Base-by-base conservation (phyloP, 2,113 vertebrate species). In the Rhineura floridana region DNA sequence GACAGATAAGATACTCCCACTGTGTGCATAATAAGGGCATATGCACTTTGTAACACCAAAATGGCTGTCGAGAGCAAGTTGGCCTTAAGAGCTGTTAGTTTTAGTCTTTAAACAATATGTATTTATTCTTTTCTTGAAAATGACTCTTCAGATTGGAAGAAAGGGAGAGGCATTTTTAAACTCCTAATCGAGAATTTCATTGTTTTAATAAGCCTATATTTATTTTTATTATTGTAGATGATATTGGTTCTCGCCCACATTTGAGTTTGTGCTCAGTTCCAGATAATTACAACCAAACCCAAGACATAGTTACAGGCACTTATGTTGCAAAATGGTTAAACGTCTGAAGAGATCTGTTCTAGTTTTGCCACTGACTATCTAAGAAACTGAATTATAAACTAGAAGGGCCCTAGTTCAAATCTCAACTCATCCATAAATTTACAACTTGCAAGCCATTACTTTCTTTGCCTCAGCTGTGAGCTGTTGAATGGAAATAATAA, bases 1-100 rank as follows among this genome's bases (percentile, higher is more conserved):
- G n/a, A 81, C 70, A 89, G 92, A 90, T 90, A 92, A 92, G 93
- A 94, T 93, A 83, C 59, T 91, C 92, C 88, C 48, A 81, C 89
- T 83, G 93, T 83, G 88, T 75, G 0, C 50, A 59, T 82, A 91
- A 93, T 91, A 88, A 33, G 21, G 91, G 85, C 0, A 3, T 36
- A 88, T 72, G 39, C 33, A 52, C 72, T 86, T 21, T n/a, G 15
- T 79, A 82, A 80, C 69, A 21, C 69, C 63, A 76, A 77, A 83
- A 88, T 83, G 44, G 70, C 80, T 88, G 44, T 59, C 36, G 25
- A 52, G 55, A 82, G 55, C 42, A 82, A 62, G 52, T 70, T 63
- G 42, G 39, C 25, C 52, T 67, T 65, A 42, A n/a, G 15, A 50
- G 33, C 44, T 63, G 42, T 75, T 30, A 63, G 21, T 88, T 50